Percentiles rank a stretch among this genome's conserved stretches.
Conservation (phyloP, 2,888 invertebrate genomes). For the Eupithecia centaureata region DNA sequence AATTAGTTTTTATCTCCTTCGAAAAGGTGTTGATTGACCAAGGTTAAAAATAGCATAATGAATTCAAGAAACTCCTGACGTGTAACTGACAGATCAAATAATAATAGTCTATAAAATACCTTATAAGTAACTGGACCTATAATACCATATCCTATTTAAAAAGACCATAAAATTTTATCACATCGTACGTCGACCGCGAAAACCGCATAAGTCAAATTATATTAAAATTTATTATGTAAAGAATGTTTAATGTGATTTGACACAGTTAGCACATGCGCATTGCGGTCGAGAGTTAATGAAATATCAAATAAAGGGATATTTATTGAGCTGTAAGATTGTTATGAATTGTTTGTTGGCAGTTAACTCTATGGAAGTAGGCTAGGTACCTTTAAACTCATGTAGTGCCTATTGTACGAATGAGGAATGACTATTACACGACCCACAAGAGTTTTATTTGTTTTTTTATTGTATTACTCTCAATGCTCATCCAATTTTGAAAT, state of each 20-base stretch:
- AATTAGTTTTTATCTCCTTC: neutral
- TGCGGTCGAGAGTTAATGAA: conserved; percentile 27
- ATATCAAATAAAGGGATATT: conserved; percentile 14
- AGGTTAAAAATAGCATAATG: conserved; percentile 18
- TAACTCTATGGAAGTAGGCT: neutral
- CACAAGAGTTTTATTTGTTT: neutral
- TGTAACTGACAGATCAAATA: conserved; percentile 13
- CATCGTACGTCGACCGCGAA: conserved; percentile 35
- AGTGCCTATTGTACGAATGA: neutral
- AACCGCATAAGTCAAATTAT: conserved; percentile 42
- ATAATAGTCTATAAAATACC: conserved; percentile 17
- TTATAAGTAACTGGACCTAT: conserved; percentile 28
- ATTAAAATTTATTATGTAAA: conserved; percentile 41
- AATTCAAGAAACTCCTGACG: conserved; percentile 18
- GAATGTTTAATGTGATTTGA: conserved; percentile 33
- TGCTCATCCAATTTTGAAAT: neutral
- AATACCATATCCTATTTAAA: conserved; percentile 37
- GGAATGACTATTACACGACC: neutral
- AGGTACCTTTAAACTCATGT: neutral
- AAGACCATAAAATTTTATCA: conserved; percentile 41
- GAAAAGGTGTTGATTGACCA: conserved; percentile 17
- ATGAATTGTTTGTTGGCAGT: conserved; percentile 7
- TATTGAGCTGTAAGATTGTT: conserved; percentile 16
- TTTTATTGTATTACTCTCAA: neutral
- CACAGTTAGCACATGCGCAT: conserved; percentile 32